Conservation (phyloP, 2,113 vertebrate genomes). For the Bubo blakistoni region DNA sequence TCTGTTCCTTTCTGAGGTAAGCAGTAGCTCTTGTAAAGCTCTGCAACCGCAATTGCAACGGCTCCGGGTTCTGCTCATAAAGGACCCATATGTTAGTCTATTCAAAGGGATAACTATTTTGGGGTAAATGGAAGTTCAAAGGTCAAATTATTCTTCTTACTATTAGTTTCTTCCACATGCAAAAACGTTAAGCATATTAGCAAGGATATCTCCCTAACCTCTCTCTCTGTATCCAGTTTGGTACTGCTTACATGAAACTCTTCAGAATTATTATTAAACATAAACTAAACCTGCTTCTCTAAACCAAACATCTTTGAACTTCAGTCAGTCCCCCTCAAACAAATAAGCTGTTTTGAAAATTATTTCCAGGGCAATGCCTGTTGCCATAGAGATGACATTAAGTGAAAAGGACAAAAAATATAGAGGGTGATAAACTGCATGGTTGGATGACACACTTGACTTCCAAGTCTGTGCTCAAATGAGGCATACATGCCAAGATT, state of each 20-base stretch:
- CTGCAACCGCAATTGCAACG: neutral
- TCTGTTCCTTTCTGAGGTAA: neutral
- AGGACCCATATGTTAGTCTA: neutral
- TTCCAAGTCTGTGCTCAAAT: conserved; percentile 81
- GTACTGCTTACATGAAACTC: conserved; percentile 66
- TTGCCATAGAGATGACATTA: conserved; percentile 92
- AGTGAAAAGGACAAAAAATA: conserved; percentile 88
- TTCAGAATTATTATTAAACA: conserved; percentile 84
- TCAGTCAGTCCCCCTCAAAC: conserved; percentile 73
- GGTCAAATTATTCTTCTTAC: neutral
- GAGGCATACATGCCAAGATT: conserved; percentile 77
- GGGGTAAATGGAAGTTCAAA: neutral
- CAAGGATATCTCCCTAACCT: neutral
- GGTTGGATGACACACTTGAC: conserved; percentile 84
- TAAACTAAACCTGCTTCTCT: conserved; percentile 74
- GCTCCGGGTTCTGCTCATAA: neutral
- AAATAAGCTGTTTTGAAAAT: conserved; percentile 86
- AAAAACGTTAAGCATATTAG: neutral
- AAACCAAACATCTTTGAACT: conserved; percentile 83
- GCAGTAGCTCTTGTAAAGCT: neutral
- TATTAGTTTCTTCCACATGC: neutral
- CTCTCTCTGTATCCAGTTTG: conserved; percentile 54
- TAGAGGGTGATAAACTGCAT: conserved; percentile 83
- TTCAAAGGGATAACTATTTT: neutral
- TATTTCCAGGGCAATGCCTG: conserved; percentile 84